Evolutionary conservation across 2,888 invertebrate genomes (phyloP).

Genomic region (Caenorhabditis panamensis): DNA sequence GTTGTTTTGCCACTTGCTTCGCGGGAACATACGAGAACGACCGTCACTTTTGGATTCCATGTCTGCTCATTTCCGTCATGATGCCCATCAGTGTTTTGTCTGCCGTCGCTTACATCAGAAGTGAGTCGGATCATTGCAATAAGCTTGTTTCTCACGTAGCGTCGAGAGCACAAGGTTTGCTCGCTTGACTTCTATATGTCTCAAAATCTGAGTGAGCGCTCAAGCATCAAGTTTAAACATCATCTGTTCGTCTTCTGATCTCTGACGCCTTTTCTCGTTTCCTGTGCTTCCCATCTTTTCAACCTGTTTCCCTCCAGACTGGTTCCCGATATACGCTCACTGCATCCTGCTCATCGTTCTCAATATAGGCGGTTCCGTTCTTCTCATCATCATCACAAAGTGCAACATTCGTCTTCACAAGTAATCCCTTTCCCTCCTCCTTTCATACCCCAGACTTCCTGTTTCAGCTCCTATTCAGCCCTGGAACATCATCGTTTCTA

Average conservation of each 20-base stretch:
- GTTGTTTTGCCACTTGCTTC: conserved; percentile 57
- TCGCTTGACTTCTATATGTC: not conserved
- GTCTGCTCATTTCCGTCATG: conserved; percentile 42
- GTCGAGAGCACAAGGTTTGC: not conserved
- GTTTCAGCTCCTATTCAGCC: conserved; percentile 49
- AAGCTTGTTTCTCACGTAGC: not conserved
- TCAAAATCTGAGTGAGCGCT: not conserved
- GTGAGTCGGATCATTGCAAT: conserved; percentile 20
- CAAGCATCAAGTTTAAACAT: not conserved
- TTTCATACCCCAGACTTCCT: not conserved
- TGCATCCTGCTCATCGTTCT: conserved; percentile 32
- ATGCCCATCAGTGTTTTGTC: conserved; percentile 50
- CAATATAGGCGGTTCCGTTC: conserved; percentile 45
- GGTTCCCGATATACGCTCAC: conserved; percentile 47
- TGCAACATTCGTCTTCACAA: conserved; percentile 53
- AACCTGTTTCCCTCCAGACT: conserved; percentile 41
- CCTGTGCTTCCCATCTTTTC: no score
- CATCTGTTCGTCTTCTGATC: not conserved
- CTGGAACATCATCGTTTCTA: conserved; percentile 42
- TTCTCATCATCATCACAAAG: conserved; percentile 42
- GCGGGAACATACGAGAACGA: conserved; percentile 52
- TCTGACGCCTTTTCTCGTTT: not conserved
- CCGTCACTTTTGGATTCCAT: conserved; percentile 48
- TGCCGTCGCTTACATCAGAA: conserved; percentile 44
- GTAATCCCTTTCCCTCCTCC: conserved; percentile 10